Base-by-base conservation (phyloP, 2,888 invertebrate species). In the Podabrus alpinus region DNA sequence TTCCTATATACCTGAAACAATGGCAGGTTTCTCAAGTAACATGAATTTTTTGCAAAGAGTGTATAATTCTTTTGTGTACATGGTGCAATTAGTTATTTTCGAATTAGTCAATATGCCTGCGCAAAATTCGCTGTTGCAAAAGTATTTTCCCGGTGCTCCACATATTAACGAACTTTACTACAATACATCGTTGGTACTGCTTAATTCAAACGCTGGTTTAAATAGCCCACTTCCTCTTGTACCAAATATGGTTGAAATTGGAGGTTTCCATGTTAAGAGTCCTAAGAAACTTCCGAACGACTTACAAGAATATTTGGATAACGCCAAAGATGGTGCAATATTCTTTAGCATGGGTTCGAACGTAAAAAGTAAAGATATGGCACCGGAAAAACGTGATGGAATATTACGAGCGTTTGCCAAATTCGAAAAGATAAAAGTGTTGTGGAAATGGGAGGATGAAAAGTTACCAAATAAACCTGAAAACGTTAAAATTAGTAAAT, bases 221-320 rank as follows among this genome's bases (percentile, higher is more conserved):
- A 75, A 80, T 69, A 74, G 72, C 11, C 79, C 80, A 11, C 68
- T 79, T 15, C 81, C 82, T 13, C 77, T 79, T 67, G 62, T 81
- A 66, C 80, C 82, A n/a, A 81, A 79, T 60, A 81, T 82, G 77
- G 79, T 82, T 19, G 77, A 79, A 72, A 77, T 83, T 45, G 82
- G 80, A 7, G 83, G 83, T 15, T 78, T 79, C 15, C 81, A 82
- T 25, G 19, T 82, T 2, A 15, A 75, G 9, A 69, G 70, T 15
- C 70, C 78, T 0, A 74, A 78, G 66, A 25, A 69, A 13, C 72
- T 82, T 24, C 72, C 79, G 10, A n/a, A 67, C 3, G 80, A 80
- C 15, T 29, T 81, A 17, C 59, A 79, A 67, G 16, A 16, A n/a
- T 77, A 75, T 70, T 59, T 81, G 71, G 80, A 81, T 61, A 59